A percentile compares a stretch with the other conserved stretches of the same genome.
These are phyloP conservation scores for Barypeithes pellucidus DNA, from an alignment of 2,888 invertebrate species.

Conservation along the genomic window DNA sequence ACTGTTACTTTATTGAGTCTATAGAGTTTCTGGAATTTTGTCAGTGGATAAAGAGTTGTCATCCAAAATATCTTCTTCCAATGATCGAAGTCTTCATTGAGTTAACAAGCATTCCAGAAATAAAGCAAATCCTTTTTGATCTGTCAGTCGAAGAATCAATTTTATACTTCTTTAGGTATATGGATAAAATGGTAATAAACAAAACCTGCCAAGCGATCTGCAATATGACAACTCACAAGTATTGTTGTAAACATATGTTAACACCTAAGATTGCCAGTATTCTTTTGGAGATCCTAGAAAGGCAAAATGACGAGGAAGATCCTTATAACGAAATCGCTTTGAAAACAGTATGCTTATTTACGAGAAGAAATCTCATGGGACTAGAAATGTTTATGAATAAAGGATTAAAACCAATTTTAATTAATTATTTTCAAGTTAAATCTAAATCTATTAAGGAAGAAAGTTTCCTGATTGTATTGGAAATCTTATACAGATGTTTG, in stretches of 20 bases:
- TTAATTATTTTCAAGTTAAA: slow-evolving; percentile 60
- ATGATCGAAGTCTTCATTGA: slow-evolving; percentile 59
- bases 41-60: slow-evolving; percentile 62
- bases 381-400: slow-evolving; percentile 57
- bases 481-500: slow-evolving; percentile 58
- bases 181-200: slow-evolving; percentile 60
- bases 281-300: slow-evolving; percentile 58
- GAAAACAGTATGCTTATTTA: slow-evolving; percentile 61
- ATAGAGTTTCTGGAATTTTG: slow-evolving; percentile 63
- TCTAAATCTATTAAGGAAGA: slow-evolving; percentile 51
- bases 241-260: slow-evolving; percentile 64
- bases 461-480: slow-evolving; percentile 57
- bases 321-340: slow-evolving; percentile 61
- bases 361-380: slow-evolving; percentile 58
- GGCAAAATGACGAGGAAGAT: slow-evolving; percentile 58
- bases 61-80: slow-evolving; percentile 55
- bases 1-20: slow-evolving; percentile 61
- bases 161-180: slow-evolving; percentile 60
- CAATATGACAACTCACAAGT: slow-evolving; percentile 63
- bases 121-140: slow-evolving; percentile 63
- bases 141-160: slow-evolving; percentile 63
- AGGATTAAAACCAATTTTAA: slow-evolving; percentile 56
- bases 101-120: slow-evolving; percentile 58
- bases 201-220: slow-evolving; percentile 61
- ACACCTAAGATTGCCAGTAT: slow-evolving; percentile 60